phyloP scores from a whole-genome alignment of 1,140 invertebrate genomes.

The Bombus confusus region DNA sequence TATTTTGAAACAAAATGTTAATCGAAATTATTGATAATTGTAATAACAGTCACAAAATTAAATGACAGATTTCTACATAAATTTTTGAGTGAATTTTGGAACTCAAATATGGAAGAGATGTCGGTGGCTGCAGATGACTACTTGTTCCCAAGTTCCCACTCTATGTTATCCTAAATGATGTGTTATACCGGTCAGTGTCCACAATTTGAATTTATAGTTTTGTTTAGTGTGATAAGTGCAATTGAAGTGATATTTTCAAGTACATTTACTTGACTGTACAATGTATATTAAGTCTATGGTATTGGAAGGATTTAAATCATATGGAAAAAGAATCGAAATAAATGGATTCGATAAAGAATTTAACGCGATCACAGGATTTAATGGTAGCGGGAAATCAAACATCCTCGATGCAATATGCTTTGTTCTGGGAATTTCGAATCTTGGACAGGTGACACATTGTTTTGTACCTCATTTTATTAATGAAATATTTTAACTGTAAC shows the following conservation, averaged over 20 bases:
- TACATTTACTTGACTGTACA: neutral
- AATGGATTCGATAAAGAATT: slow-evolving; percentile 97
- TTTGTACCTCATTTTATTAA: slow-evolving; percentile 8
- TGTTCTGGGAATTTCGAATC: slow-evolving; percentile 97
- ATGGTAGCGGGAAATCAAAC: slow-evolving; percentile 99
- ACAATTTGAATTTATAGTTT: slow-evolving; percentile 31
- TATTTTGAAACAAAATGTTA: neutral
- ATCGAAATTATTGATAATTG: neutral
- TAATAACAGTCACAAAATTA: neutral
- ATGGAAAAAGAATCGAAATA: slow-evolving; percentile 96
- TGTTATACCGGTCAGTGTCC: neutral
- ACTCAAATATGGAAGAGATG: neutral
- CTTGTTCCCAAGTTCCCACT: neutral
- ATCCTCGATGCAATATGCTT: slow-evolving; percentile 99
- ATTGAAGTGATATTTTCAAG: neutral
- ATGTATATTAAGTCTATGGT: slow-evolving; percentile 98
- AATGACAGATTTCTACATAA: neutral
- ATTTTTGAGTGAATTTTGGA: neutral
- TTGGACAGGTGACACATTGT: slow-evolving; percentile 89
- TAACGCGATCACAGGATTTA: slow-evolving; percentile 99
- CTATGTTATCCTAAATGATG: neutral
- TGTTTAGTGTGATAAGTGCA: neutral
- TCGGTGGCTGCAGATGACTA: too few relatives aligned
- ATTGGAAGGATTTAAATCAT: slow-evolving; percentile 99
- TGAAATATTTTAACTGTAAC: neutral